These are phyloP conservation scores for Latrodectus hesperus DNA, from an alignment of 2,888 invertebrate species.

Conservation along the genomic window DNA sequence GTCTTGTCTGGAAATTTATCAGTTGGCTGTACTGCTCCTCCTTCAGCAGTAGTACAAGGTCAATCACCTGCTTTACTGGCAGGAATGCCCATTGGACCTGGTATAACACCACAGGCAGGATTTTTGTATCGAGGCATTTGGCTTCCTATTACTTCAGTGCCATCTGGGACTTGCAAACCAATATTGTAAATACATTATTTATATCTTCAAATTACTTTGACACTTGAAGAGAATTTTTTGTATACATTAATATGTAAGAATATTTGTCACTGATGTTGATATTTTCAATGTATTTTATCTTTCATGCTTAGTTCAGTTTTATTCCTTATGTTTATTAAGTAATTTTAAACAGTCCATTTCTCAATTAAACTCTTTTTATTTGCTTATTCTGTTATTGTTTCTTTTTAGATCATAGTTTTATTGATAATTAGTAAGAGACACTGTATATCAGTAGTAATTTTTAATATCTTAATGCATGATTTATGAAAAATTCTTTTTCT, in stretches of 20 bases:
- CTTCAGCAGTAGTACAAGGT: constrained; percentile 76
- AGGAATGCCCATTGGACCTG: constrained; percentile 83
- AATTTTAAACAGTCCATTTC: no score
- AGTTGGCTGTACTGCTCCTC: constrained; percentile 71
- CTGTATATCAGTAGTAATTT: no score
- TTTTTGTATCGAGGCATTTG: constrained; percentile 95
- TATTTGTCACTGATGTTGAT: no score
- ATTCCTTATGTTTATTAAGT: no score
- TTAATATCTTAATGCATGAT: no score
- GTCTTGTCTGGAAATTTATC: constrained; percentile 39
- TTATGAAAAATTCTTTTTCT: no score
- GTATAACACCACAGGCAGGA: constrained; percentile 89
- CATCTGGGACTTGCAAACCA: constrained; percentile 89
- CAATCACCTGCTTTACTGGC: constrained; percentile 81
- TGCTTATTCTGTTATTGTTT: no score
- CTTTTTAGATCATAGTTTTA: no score
- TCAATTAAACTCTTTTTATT: no score
- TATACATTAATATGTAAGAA: not conserved
- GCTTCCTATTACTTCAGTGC: constrained; percentile 89
- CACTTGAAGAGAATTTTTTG: not conserved
- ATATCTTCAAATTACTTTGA: not conserved
- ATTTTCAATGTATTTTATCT: no score
- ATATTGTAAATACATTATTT: constrained; percentile 84
- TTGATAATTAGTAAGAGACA: no score
- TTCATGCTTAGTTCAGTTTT: no score